Base-by-base conservation (phyloP, 2,797 vertebrate species). In the Typhlichthys subterraneus region DNA sequence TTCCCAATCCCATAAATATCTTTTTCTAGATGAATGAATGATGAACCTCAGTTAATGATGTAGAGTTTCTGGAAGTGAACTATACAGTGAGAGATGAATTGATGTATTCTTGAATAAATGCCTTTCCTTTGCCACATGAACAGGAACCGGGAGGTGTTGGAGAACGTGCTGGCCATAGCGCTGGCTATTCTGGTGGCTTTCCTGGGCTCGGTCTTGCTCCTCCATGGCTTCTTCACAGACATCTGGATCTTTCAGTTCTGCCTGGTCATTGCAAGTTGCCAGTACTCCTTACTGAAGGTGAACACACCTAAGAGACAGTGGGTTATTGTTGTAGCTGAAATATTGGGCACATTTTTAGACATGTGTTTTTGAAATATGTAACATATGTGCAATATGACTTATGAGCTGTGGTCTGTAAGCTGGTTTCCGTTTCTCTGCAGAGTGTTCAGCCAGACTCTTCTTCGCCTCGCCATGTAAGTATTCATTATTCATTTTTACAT, bases 201-300 rank as follows among this genome's bases (percentile, higher is more conserved):
- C 83, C 89, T 99, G 88, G 97, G 97, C 65, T 99, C 97, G 56
- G 77, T 99, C 79, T 94, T 99, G 86, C 95, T 98, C 63, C 95
- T 98, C 80, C 92, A 96, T 69, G 96, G 95, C 61, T 99, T 98
- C 91, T 98, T 98, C 93, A 95, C 95, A 50, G 97, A 99, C 90
- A 98, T 99, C 86, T 99, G 97, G 97, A 95, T 99, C 82, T 98
- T 98, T 90, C 97, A 97, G 92, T 98, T 99, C 91, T 99, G 97
- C 92, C 93, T 99, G 70, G 97, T 99, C 82, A 98, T 99, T 79
- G 97, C 97, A 64, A 98, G 97, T 84, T 99, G 97, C 93, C 97
- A 99, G 61, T 99, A 99, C 91, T 99, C 97, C 0, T 91, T 99
- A 57, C 88, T 99, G 33, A 99, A 99, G 96, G 97, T 99, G 90